Base-by-base conservation (phyloP, 37 sponge, comb jelly and placozoan species). In the Tethya wilhelma region DNA sequence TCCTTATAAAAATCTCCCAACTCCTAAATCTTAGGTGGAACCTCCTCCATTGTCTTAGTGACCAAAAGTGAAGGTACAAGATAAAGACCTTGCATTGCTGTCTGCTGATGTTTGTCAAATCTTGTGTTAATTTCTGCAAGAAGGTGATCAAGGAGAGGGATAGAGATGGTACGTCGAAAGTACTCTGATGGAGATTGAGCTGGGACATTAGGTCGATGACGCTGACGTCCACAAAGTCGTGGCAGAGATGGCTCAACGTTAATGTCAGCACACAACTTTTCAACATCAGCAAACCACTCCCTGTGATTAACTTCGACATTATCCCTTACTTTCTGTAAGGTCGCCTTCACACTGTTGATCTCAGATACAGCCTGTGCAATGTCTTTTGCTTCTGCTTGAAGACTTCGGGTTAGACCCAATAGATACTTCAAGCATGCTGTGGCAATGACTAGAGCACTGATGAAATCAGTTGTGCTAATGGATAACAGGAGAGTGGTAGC, bases 301-400 rank as follows among this genome's bases (percentile, higher is more conserved):
- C 32, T 68, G 44, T 75, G 84, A 60, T 66, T 44, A 5, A 7
- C 20, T 7, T 67, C 77, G 75, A 71, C 62, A 64, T 79, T 80
- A 34, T 67, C 44, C 41, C 86, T 37, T 23, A 79, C 72, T 56
- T 73, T 26, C 37, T 71, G 30, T 11, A 90, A 25, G 7, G 86
- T 29, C n/a, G 46, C 4, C 37, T 34, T 85, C 29, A 71, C 45
- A 30, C 12, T 31, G n/a, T 71, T 49, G 43, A 87, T 44, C 38
- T 87, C 82, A 41, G 26, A 4, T 23, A 77, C 76, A 37, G 83
- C 89, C 8, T 44, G 46, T 34, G 75, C 71, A 25, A 88, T 82
- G 37, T 88, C 83, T 58, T 76, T 67, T 25, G 78, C 64, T 42
- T 82, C 77, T 33, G 69, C 78, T 53, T 88, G 89, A 14, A 88